These are phyloP conservation scores for Drosophila kuntzei DNA, from an alignment of 2,888 invertebrate species.

Conservation along the genomic window DNA sequence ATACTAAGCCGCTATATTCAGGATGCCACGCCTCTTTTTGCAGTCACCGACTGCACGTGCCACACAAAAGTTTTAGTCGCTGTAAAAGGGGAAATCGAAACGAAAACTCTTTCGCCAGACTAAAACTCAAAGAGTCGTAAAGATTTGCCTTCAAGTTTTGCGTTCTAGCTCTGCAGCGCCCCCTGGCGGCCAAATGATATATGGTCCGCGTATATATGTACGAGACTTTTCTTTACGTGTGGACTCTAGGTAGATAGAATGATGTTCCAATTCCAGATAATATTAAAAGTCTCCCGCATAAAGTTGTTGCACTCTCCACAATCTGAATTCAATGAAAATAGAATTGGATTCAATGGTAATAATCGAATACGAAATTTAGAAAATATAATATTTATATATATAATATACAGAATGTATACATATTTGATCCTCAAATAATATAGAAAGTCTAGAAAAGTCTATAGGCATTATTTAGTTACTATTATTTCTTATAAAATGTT, in stretches of 20 bases:
- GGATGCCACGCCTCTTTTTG: slow-evolving; percentile 44
- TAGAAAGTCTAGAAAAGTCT: too few relatives aligned
- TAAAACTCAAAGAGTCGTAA: slow-evolving; percentile 72
- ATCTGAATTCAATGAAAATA: not conserved
- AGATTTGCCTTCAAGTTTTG: slow-evolving; percentile 63
- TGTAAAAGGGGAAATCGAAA: slow-evolving; percentile 25
- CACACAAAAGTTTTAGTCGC: slow-evolving; percentile 63
- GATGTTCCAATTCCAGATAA: slow-evolving; percentile 28
- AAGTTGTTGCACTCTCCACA: slow-evolving; percentile 7
- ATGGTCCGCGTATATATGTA: slow-evolving; percentile 44
- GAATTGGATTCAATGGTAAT: too few relatives aligned
- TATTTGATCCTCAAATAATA: too few relatives aligned
- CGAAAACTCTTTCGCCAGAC: slow-evolving; percentile 36
- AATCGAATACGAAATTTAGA: not conserved
- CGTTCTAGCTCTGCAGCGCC: slow-evolving; percentile 44
- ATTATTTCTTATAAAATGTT: not conserved
- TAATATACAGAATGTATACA: too few relatives aligned
- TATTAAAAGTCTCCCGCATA: slow-evolving; percentile 36
- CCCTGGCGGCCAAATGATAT: slow-evolving; percentile 73
- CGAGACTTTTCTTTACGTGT: slow-evolving; percentile 18
- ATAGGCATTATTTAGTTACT: not conserved
- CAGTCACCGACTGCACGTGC: slow-evolving; percentile 57
- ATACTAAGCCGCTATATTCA: slow-evolving; percentile 51
- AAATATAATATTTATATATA: too few relatives aligned
- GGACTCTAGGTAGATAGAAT: not conserved